Percentiles rank a stretch among this genome's conserved stretches.
phyloP scores from a whole-genome alignment of 2,797 vertebrate species.

The Siniperca scherzeri region DNA sequence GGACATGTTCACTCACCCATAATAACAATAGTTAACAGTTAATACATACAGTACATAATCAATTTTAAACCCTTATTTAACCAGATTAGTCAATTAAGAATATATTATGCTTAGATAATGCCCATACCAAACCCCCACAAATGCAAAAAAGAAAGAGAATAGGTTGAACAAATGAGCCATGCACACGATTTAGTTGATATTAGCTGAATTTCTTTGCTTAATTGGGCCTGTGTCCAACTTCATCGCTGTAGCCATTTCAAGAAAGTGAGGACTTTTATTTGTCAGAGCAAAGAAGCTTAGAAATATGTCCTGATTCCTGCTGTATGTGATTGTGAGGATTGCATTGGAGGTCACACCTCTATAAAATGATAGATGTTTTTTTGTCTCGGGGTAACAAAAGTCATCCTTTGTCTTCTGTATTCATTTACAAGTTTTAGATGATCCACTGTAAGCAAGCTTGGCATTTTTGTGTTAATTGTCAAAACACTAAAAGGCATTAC shows the following conservation, averaged over 20 bases:
- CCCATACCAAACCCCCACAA: background rate
- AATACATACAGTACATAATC: slow-evolving; percentile 40
- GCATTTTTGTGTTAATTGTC: slow-evolving; percentile 7
- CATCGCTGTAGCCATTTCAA: background rate
- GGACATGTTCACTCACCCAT: slow-evolving; percentile 61
- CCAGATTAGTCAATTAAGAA: slow-evolving; percentile 58
- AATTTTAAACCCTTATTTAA: slow-evolving; percentile 56
- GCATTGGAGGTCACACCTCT: background rate
- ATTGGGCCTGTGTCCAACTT: slow-evolving; percentile 1
- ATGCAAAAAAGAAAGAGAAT: background rate
- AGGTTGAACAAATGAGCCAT: slow-evolving; percentile 22
- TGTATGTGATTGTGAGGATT: background rate
- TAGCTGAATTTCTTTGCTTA: slow-evolving; percentile 16
- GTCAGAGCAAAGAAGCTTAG: slow-evolving; percentile 5
- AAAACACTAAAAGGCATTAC: slow-evolving; percentile 5
- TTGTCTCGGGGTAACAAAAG: background rate
- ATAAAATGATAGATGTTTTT: background rate
- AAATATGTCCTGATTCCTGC: background rate
- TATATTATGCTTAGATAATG: slow-evolving; percentile 46
- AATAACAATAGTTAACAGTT: slow-evolving; percentile 37
- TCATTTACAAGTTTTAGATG: background rate
- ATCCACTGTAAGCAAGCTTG: background rate
- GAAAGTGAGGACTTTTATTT: background rate
- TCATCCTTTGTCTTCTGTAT: background rate
- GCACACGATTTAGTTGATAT: slow-evolving; percentile 3